These are phyloP conservation scores for Anser brachyrhynchus DNA, from an alignment of 2,113 vertebrate genomes.

Conservation along the genomic window DNA sequence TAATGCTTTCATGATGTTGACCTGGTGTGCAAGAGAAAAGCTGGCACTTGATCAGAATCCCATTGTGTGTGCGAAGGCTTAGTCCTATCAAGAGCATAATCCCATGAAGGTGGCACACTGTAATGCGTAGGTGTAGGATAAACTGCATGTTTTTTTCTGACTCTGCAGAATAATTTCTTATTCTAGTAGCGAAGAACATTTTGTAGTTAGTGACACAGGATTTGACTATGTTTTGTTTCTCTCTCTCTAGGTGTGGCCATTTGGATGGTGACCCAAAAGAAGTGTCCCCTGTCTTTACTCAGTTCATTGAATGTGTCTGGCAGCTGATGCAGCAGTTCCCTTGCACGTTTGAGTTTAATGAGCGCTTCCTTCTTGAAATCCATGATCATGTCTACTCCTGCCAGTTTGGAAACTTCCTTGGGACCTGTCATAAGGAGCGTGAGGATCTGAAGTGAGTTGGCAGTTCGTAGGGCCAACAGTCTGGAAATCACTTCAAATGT, in stretches of 20 bases:
- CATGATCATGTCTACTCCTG: conserved; percentile 84
- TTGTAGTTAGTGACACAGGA: neutral
- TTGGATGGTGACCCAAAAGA: conserved; percentile 82
- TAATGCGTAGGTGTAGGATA: neutral
- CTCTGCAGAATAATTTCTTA: neutral
- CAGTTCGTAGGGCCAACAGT: neutral
- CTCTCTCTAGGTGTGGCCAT: conserved; percentile 79
- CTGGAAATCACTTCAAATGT: neutral
- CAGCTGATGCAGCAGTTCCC: conserved; percentile 86
- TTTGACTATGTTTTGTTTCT: neutral
- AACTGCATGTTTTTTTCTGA: neutral
- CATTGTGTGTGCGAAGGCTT: neutral
- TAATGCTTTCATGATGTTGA: neutral
- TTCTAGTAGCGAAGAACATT: neutral
- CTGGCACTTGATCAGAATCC: neutral
- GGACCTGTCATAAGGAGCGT: conserved; percentile 83
- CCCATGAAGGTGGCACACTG: neutral
- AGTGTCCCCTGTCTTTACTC: conserved; percentile 85
- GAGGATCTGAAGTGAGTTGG: conserved; percentile 79
- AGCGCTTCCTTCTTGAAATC: conserved; percentile 80
- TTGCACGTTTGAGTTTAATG: conserved; percentile 82
- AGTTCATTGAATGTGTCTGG: conserved; percentile 86
- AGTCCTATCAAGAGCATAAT: neutral
- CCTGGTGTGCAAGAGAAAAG: neutral
- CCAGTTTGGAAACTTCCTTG: conserved; percentile 87